Evolutionary conservation across 2,113 vertebrate genomes (phyloP).

Genomic region (Micronycteris hirsuta): DNA sequence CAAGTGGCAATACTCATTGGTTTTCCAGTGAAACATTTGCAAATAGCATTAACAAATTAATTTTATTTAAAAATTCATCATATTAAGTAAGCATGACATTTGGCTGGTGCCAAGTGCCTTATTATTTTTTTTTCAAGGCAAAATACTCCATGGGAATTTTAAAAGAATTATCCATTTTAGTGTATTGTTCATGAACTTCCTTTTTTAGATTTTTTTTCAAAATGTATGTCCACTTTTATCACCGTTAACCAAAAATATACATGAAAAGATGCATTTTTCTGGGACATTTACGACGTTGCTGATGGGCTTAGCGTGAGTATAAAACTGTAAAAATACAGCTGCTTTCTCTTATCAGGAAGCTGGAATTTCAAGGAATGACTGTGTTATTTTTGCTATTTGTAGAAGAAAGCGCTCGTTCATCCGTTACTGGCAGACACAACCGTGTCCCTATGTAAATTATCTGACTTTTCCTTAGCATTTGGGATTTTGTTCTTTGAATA

Average conservation of each 20-base stretch:
- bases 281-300: neutral
- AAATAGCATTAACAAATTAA: neutral
- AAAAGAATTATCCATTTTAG: neutral
- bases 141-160: neutral
- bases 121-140: neutral
- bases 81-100: neutral
- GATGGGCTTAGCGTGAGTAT: neutral
- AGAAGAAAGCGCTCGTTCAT: neutral
- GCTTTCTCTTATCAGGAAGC: rapidly evolving
- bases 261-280: neutral
- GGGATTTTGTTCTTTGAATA: neutral
- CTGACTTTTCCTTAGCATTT: neutral
- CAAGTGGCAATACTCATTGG: neutral
- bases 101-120: neutral
- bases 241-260: neutral
- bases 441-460: too few relatives aligned
- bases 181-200: neutral
- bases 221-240: neutral
- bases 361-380: neutral
- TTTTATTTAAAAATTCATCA: neutral
- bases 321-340: neutral
- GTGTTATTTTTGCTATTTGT: neutral
- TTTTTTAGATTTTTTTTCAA: neutral
- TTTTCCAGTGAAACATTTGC: neutral
- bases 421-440: too few relatives aligned